Evolutionary conservation across 92 coral and sea anemone species (phyloP).

Genomic region (Heliopora coerulea): DNA sequence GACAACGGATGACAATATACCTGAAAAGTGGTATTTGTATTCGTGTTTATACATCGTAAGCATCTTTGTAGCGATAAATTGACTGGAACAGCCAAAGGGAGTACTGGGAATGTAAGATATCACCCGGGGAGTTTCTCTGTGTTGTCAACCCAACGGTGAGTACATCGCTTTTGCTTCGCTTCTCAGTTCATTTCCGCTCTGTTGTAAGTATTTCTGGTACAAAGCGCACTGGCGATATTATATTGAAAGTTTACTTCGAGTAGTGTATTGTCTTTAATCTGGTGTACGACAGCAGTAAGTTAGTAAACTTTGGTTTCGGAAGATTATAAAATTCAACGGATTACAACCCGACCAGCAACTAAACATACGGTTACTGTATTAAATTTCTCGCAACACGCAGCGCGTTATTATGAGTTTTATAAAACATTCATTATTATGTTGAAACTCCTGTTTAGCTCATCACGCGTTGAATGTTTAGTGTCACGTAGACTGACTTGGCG

Average conservation of each 20-base stretch:
- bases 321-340: conserved; percentile 3
- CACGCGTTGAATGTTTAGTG: too few species aligned
- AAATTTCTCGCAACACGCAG: background rate
- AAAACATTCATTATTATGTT: too few species aligned
- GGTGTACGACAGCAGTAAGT: background rate
- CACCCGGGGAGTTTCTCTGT: background rate
- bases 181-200: background rate
- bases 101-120: background rate
- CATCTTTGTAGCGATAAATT: background rate
- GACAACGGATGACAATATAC: conserved; percentile 4
- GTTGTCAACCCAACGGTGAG: background rate
- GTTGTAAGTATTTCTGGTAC: background rate
- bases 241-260: background rate
- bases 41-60: background rate
- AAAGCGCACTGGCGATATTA: background rate
- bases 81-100: background rate
- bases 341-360: conserved; percentile 11
- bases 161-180: background rate
- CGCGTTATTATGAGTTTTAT: background rate
- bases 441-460: too few species aligned
- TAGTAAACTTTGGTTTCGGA: background rate
- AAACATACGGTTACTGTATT: conserved; percentile 1
- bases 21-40: background rate
- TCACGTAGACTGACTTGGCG: too few species aligned
- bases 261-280: background rate